These are phyloP conservation scores for Eidolon dupreanum DNA, from an alignment of 2,797 vertebrate species.

Conservation along the genomic window DNA sequence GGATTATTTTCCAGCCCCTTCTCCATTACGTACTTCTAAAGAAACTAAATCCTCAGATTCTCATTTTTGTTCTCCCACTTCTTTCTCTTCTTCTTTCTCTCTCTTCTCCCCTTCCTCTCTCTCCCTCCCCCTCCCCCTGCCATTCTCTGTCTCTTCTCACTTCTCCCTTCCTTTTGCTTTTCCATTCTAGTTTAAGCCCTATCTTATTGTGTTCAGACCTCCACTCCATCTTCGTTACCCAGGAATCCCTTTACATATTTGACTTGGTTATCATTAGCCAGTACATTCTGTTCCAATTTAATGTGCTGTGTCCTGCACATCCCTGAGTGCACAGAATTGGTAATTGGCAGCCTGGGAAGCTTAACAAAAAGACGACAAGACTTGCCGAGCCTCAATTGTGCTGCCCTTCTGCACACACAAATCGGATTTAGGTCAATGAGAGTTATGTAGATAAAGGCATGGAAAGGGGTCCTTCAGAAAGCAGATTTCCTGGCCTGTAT, in stretches of 20 bases:
- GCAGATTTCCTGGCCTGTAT: neutral
- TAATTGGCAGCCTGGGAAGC: conserved; percentile 75
- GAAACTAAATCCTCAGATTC: neutral
- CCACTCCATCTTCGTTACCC: conserved; percentile 45
- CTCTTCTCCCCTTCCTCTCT: neutral
- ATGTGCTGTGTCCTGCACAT: conserved; percentile 42
- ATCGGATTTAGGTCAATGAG: conserved; percentile 70
- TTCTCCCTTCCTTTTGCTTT: conserved; percentile 61
- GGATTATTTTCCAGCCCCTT: conserved; percentile 58
- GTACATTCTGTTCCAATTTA: conserved; percentile 63
- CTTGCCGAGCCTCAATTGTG: conserved; percentile 58
- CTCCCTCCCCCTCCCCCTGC: neutral
- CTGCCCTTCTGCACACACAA: conserved; percentile 54
- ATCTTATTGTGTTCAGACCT: conserved; percentile 67
- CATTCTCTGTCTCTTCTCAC: neutral
- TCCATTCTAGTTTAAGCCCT: conserved; percentile 9
- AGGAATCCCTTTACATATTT: conserved; percentile 63
- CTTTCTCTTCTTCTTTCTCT: neutral
- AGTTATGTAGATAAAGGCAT: conserved; percentile 65
- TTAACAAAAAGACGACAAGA: conserved; percentile 70
- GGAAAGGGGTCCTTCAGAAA: conserved; percentile 45
- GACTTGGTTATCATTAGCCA: conserved; percentile 59
- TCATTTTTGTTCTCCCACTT: neutral
- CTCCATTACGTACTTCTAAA: conserved; percentile 42
- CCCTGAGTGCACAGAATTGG: conserved; percentile 40